These are phyloP conservation scores for Huso huso DNA, from an alignment of 2,797 vertebrate species.

Conservation along the genomic window DNA sequence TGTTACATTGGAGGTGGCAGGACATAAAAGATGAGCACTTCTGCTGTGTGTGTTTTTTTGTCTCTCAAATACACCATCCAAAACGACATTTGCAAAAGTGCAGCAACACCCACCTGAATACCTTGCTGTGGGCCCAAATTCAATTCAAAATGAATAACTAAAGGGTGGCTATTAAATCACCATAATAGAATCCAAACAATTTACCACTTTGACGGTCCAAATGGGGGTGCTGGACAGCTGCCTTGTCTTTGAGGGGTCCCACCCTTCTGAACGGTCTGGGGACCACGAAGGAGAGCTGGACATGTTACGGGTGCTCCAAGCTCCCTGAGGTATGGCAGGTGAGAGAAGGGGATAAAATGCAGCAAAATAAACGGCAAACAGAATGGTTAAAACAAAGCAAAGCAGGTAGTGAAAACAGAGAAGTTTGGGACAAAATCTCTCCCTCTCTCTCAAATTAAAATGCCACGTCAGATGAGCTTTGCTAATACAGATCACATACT, in stretches of 20 bases:
- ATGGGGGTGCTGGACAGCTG: conserved; percentile 85
- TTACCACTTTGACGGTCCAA: conserved; percentile 99
- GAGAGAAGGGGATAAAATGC: conserved; percentile 77
- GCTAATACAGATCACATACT: conserved; percentile 35
- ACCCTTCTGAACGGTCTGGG: conserved; percentile 90
- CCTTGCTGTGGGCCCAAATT: too few relatives aligned
- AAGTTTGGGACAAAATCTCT: conserved; percentile 38
- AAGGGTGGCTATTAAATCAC: too few relatives aligned
- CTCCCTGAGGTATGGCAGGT: conserved; percentile 89
- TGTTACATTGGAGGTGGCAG: too few relatives aligned
- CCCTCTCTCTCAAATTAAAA: background rate
- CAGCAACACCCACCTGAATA: too few relatives aligned
- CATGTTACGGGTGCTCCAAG: conserved; percentile 95
- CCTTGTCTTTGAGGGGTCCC: conserved; percentile 94
- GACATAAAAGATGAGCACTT: too few relatives aligned
- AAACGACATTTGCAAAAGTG: too few relatives aligned
- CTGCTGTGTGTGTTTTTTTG: too few relatives aligned
- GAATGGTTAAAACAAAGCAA: conserved; percentile 65
- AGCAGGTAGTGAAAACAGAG: conserved; percentile 62
- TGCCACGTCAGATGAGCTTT: conserved; percentile 9
- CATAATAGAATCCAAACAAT: conserved; percentile 53
- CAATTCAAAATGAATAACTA: too few relatives aligned
- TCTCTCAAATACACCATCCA: too few relatives aligned
- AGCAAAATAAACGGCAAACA: conserved; percentile 76
- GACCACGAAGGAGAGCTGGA: conserved; percentile 96